These are phyloP conservation scores for Macquaria australasica DNA, from an alignment of 2,113 vertebrate species.

Conservation along the genomic window DNA sequence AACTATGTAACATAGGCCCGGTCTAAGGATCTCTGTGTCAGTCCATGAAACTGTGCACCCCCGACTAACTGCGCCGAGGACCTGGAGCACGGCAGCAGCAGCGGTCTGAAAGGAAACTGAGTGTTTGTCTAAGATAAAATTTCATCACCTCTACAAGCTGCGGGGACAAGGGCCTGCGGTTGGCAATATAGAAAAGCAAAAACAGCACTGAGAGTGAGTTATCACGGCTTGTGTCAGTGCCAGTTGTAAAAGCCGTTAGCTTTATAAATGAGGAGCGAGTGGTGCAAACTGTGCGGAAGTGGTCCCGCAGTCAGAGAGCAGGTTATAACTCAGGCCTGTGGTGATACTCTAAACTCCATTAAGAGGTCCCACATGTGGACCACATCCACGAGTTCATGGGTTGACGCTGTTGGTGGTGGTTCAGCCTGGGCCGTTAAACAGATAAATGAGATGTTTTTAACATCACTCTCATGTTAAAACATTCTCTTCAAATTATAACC, in stretches of 20 bases:
- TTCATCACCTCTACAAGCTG: slow-evolving; percentile 70
- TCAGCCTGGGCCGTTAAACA: slow-evolving; percentile 50
- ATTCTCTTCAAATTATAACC: slow-evolving; percentile 43
- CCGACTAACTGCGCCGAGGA: neutral
- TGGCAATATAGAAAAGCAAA: slow-evolving; percentile 47
- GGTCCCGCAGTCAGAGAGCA: slow-evolving; percentile 53
- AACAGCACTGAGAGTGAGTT: slow-evolving; percentile 64
- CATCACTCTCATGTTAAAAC: slow-evolving; percentile 63
- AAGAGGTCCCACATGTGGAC: slow-evolving; percentile 76
- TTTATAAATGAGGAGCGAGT: slow-evolving; percentile 64
- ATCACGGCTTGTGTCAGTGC: slow-evolving; percentile 59
- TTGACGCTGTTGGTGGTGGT: slow-evolving; percentile 48
- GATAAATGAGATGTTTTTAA: slow-evolving; percentile 69
- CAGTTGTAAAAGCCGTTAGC: slow-evolving; percentile 64
- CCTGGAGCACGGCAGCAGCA: slow-evolving; percentile 31
- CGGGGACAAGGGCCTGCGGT: slow-evolving; percentile 28
- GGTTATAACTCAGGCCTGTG: slow-evolving; percentile 72
- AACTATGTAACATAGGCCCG: neutral
- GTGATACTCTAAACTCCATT: slow-evolving; percentile 69
- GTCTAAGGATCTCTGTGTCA: neutral
- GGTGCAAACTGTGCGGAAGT: slow-evolving; percentile 24
- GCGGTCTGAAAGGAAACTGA: slow-evolving; percentile 52
- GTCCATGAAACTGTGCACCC: neutral
- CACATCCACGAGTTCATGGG: slow-evolving; percentile 57
- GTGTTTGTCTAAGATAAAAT: slow-evolving; percentile 74